These are phyloP conservation scores for Prolemur simus DNA, from an alignment of 2,113 vertebrate genomes.

Conservation along the genomic window DNA sequence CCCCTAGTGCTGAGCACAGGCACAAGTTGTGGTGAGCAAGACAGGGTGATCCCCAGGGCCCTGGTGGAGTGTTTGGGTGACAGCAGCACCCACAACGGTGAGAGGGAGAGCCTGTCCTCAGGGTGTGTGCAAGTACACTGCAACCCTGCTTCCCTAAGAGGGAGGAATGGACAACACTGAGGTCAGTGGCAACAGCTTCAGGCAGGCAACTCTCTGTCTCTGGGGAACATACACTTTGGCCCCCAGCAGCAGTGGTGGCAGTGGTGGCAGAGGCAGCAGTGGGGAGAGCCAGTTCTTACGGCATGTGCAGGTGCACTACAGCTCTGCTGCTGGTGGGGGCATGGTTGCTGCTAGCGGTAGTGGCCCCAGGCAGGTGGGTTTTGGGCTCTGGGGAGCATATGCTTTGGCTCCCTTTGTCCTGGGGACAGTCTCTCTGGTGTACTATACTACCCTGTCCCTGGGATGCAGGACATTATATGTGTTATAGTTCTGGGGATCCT, in stretches of 20 bases:
- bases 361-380: background rate
- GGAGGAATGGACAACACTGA: background rate
- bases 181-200: background rate
- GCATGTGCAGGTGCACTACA: too few species aligned
- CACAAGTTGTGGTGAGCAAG: background rate
- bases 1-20: background rate
- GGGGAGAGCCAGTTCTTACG: background rate
- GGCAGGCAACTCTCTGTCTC: too few species aligned
- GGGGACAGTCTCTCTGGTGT: background rate
- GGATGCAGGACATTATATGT: background rate
- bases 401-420: background rate
- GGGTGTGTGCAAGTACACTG: background rate
- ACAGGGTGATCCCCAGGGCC: background rate
- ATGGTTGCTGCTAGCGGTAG: background rate
- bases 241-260: background rate
- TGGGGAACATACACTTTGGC: too few species aligned
- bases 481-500: background rate
- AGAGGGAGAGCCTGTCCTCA: background rate
- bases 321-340: background rate
- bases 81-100: background rate
- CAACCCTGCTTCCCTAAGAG: background rate
- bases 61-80: background rate
- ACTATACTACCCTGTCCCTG: background rate
- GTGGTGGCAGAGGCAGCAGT: background rate
- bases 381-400: background rate